Conservation (phyloP, 2,113 vertebrate species). For the Oryzias curvinotus region DNA sequence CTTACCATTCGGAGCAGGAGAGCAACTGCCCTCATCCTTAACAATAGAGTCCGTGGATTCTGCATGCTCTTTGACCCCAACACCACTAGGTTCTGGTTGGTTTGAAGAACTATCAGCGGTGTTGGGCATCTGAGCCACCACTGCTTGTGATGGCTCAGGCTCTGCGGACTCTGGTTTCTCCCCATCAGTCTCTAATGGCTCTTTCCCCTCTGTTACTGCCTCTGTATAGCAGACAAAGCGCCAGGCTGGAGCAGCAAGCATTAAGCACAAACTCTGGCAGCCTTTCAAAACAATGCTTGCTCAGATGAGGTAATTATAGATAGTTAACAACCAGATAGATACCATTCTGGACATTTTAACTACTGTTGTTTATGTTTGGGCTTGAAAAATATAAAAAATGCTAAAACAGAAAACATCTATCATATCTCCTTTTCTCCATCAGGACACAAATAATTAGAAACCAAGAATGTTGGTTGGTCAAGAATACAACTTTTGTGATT, state of each 20-base stretch:
- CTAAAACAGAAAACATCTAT: too few relatives aligned
- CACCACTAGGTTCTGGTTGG: slow-evolving; percentile 43
- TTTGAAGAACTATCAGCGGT: slow-evolving; percentile 48
- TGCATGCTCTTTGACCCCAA: slow-evolving; percentile 58
- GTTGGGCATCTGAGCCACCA: slow-evolving; percentile 52
- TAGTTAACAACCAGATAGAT: slow-evolving; percentile 54
- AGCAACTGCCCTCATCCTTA: slow-evolving; percentile 59
- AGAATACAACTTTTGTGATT: background rate
- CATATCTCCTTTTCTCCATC: background rate
- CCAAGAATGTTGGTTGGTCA: background rate
- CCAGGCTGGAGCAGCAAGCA: slow-evolving; percentile 75
- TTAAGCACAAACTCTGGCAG: slow-evolving; percentile 47
- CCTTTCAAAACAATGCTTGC: slow-evolving; percentile 56
- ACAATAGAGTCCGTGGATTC: slow-evolving; percentile 39
- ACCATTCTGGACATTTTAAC: background rate
- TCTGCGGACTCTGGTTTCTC: slow-evolving; percentile 63
- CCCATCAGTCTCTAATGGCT: slow-evolving; percentile 69
- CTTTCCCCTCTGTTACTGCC: slow-evolving; percentile 66
- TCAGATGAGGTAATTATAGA: slow-evolving; percentile 48
- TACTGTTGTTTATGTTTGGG: too few relatives aligned
- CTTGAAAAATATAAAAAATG: too few relatives aligned
- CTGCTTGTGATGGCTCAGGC: slow-evolving; percentile 53
- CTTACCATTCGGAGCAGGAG: slow-evolving; percentile 69
- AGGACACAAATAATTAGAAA: background rate
- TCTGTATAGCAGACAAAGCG: slow-evolving; percentile 79